Evolutionary conservation across 2,797 vertebrate species (phyloP).

Genomic region (Okamejei kenojei): DNA sequence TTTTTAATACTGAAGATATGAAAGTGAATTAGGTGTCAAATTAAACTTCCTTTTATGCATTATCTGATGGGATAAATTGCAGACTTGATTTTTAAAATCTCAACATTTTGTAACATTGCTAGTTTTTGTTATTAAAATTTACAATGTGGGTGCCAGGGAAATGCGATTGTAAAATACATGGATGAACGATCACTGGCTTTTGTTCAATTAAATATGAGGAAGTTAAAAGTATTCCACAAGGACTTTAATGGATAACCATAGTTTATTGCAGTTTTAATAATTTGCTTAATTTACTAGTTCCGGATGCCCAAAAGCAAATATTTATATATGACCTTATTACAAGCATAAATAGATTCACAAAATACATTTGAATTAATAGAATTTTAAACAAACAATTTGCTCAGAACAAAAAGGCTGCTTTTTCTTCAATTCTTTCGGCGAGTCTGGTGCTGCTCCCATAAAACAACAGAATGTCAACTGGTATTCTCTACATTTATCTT

Average conservation of each 20-base stretch:
- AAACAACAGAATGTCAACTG: not conserved
- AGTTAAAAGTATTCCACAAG: no score
- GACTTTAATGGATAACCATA: no score
- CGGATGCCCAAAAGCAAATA: not conserved
- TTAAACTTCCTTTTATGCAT: no score
- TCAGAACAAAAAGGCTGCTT: not conserved
- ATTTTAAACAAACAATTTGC: not conserved
- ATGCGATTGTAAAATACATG: not conserved
- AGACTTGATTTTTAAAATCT: no score
- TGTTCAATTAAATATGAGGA: not conserved
- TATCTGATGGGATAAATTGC: no score
- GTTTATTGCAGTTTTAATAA: not conserved
- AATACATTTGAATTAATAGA: not conserved
- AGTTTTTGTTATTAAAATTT: not conserved
- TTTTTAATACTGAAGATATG: no score
- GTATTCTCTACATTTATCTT: not conserved
- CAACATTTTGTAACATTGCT: no score
- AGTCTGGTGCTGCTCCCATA: not conserved
- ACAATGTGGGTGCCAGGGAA: not conserved
- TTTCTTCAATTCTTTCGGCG: not conserved
- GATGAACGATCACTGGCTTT: not conserved
- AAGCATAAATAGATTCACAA: not conserved
- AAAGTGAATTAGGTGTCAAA: no score
- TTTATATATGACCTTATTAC: not conserved
- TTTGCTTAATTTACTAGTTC: not conserved